Evolutionary conservation across 2,797 vertebrate genomes (phyloP), one percentile per base, ranked within the genome.

Genomic region (Orientallactaga sibirica): DNA sequence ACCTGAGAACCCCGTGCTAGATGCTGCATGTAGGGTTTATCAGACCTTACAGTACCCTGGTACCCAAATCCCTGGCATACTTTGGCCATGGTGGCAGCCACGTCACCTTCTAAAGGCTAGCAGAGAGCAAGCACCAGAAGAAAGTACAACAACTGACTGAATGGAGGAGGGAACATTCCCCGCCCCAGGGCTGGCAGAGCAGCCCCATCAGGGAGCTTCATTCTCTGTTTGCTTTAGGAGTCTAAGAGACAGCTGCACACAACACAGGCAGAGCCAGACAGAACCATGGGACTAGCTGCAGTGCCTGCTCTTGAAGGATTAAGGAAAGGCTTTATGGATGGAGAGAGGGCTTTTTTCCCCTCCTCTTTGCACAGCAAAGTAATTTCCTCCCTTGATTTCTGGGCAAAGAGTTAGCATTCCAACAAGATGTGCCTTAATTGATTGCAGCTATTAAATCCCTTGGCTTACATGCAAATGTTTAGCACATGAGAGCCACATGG

Each of bases 351-450:
- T 3, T 2, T 67, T 33, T 11, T 22, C 68, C 67, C 77, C 84
- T 78, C 27, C 43, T 88, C 86, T 90, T 6, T 96, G 90, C 58
- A 92, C 41, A 94, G 96, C 70, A 91, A 96, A 96, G 92, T 29
- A 86, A 98, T 97, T 97, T 97, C 96, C 96, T 96, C 92, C 91
- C 92, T 70, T 90, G 96, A 94, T 71, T 94, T 95, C 92, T 97
- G 97, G 97, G 95, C 93, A 94, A 90, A 48, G 86, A 97, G 93
- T 88, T 92, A 96, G 81, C 97, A 97, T 98, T 97, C 97, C 97
- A 97, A 86, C 88, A 90, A 96, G 95, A 97, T 97, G 97, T 67
- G 94, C 95, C 97, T 97, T 97, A 98, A 97, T 98, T 97, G 96
- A 97, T 83, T 96, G 94, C 95, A 97, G 97, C 96, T 94, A 96